Evolutionary conservation across 2,888 invertebrate species (phyloP), one percentile per base, ranked within the genome.

Genomic region (Isoperla grammatica): DNA sequence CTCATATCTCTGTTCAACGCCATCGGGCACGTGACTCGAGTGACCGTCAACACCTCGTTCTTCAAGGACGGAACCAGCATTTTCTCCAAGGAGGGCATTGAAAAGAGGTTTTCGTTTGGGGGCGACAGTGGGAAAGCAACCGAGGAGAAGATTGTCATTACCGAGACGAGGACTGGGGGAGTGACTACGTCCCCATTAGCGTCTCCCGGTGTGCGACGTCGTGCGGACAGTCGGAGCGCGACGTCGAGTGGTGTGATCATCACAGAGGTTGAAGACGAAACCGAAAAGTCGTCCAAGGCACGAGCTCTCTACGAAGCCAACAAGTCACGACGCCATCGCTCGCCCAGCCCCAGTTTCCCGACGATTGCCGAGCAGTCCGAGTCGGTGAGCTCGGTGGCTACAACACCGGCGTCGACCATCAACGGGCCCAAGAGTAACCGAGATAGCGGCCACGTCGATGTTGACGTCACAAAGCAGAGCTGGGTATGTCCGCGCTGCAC

Each of bases 401-500:
- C 62, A 22, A 54, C 63, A 15, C 57, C 62, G 22, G 53, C 58
- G 53, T 59, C 60, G 17, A 37, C 53, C 11, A 15, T 39, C 19
- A 15, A 17, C 12, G 59, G 35, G 23, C 37, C 43, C 1, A 43
- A 57, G 39, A 58, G 35, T 2, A 13, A 2, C 40, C 56, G 60
- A 29, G n/a, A n/a, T n/a, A n/a, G n/a, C 13, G 43, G 22, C 48
- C 3, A n/a, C n/a, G 3, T 13, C n/a, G 39, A 17, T 12, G 53
- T 9, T 5, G 49, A 59, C 57, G 57, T 35, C 58, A 40, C 56
- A 63, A 61, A 61, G 54, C 53, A 53, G 64, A 53, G 64, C 68
- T 84, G 84, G 85, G 71, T 72, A n/a, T 85, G 85, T 69, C 76
- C 79, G 1, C 76, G 76, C 61, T 85, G 85, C 67, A 82, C 82